Conservation (phyloP, 2,797 vertebrate species). For the Loriculus beryllinus region DNA sequence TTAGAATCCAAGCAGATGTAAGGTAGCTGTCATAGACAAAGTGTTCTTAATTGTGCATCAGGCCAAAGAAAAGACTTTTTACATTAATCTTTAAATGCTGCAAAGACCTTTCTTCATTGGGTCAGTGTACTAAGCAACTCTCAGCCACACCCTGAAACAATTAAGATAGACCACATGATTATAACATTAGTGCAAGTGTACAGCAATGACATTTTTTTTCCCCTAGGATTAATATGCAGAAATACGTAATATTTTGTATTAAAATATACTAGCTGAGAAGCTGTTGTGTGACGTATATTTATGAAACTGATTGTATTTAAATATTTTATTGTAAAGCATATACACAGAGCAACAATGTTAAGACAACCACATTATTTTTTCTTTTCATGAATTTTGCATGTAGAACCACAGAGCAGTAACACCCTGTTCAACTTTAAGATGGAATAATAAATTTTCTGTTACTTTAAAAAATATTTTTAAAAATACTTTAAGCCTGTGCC, state of each 20-base stretch:
- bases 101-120: neutral
- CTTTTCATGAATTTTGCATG: constrained; percentile 35
- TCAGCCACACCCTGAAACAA: neutral
- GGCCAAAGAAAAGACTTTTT: neutral
- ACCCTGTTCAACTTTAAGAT: neutral
- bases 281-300: neutral
- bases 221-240: neutral
- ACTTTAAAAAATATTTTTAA: neutral
- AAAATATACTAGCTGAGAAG: neutral
- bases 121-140: neutral
- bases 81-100: neutral
- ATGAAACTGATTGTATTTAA: neutral
- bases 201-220: neutral
- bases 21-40: neutral
- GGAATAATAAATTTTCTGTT: neutral
- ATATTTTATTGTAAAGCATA: neutral
- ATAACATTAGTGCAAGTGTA: neutral
- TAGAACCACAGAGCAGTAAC: neutral
- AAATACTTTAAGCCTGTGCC: neutral
- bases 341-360: neutral
- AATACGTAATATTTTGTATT: neutral
- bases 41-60: neutral
- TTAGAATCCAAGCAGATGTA: neutral
- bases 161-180: neutral
- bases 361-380: neutral